These are phyloP conservation scores for Drosophila aff. DNA, from an alignment of 1,140 invertebrate genomes.

Conservation along the genomic window DNA sequence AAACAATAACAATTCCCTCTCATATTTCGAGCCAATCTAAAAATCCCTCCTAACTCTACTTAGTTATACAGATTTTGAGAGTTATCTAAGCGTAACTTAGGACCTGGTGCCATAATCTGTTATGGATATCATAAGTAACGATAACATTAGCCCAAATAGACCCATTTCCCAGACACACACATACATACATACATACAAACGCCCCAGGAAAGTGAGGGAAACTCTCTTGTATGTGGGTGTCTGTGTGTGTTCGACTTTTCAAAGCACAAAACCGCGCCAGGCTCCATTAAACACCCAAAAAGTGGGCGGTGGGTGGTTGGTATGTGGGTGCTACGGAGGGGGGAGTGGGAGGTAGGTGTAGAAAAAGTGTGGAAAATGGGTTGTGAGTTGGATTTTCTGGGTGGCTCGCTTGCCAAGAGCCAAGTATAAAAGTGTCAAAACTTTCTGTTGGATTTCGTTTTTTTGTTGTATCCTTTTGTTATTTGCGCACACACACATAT, in stretches of 20 bases:
- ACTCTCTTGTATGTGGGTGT: constrained; percentile 13
- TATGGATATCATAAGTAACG: constrained; percentile 78
- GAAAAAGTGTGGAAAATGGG: constrained; percentile 22
- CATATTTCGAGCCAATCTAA: neutral
- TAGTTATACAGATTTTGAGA: constrained; percentile 19
- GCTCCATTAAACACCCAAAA: constrained; percentile 77
- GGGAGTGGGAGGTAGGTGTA: neutral
- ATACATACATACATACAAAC: constrained; percentile 18
- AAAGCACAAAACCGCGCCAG: constrained; percentile 59
- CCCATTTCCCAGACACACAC: constrained; percentile 56
- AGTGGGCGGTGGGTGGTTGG: constrained; percentile 22
- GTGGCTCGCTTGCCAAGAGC: constrained; percentile 60
- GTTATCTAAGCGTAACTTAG: constrained; percentile 17
- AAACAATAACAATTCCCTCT: neutral
- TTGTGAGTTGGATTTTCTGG: constrained; percentile 20
- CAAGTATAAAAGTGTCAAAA: constrained; percentile 82
- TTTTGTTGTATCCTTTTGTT: constrained; percentile 78
- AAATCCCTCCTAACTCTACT: constrained; percentile 7
- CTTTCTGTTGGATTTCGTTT: constrained; percentile 71
- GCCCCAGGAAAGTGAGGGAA: constrained; percentile 11
- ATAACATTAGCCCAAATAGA: constrained; percentile 78
- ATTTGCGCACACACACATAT: constrained; percentile 45
- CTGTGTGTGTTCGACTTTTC: constrained; percentile 63
- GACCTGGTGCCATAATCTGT: constrained; percentile 57
- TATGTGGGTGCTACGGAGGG: neutral